Base-by-base conservation (phyloP, 2,113 vertebrate genomes). In the Oreochromis niloticus region DNA sequence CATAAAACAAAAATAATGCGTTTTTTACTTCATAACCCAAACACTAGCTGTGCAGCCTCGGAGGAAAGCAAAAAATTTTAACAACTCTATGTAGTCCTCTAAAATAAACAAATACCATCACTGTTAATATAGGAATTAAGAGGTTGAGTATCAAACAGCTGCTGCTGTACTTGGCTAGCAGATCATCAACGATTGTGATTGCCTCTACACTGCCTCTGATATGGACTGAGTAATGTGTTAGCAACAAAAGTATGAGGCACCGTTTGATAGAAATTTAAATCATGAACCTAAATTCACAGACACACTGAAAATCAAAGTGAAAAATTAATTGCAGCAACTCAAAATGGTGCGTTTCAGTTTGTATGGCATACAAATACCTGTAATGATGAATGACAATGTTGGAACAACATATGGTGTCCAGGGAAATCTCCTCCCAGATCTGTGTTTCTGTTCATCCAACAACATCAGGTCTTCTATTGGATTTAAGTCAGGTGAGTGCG, bases 361-460 rank as follows among this genome's bases (percentile, higher is more conserved):
- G 22, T 56, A 9, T 24, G 6, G 22, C 54, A 7, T 14, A 2
- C 12, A 56, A 6, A 56, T 55, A 54, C 9, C 22, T 22, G 19
- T n/a, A 54, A 54, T 55, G n/a, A 55, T 55, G n/a, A n/a, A n/a
- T 55, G 22, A 4, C 22, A 27, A 27, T 27, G 55, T 56, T 56
- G 22, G 22, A 56, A 13, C 54, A 56, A 1, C 54, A 13, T 56
- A 22, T 56, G 54, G 54, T 24, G 54, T 56, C 22, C 22, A 56
- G 22, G 54, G 11, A 11, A 24, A n/a, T 2, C 50, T 19, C 50
- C 46, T 8, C 0, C 0, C 46, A 50, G 16, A 52, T 52, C 52
- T 6, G 6, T 1, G 55, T 57, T 57, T 57, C 55, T 57, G 55
- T 57, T 57, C 55, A 57, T 2, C 0, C 24, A 1, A 27, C 12